phyloP scores from a whole-genome alignment of 2,797 vertebrate genomes.

The Aulostomus chinensis region DNA sequence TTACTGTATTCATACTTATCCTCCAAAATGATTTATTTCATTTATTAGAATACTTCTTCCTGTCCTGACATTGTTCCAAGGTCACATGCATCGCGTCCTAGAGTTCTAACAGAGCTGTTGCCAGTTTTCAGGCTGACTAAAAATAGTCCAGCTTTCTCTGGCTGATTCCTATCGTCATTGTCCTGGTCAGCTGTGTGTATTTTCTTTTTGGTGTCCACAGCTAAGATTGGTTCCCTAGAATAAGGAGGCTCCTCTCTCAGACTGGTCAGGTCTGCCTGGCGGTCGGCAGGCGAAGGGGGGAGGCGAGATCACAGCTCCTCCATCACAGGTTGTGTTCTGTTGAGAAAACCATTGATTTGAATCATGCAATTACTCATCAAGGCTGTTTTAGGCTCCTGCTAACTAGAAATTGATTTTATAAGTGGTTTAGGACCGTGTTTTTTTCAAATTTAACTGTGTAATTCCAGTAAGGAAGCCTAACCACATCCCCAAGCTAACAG shows the following conservation, averaged over 20 bases:
- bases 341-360: too few relatives aligned
- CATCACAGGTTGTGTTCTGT: constrained; percentile 65
- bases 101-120: constrained; percentile 8
- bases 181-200: constrained; percentile 26
- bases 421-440: too few relatives aligned
- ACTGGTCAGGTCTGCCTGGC: constrained; percentile 26
- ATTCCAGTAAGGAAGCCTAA: too few relatives aligned
- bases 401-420: too few relatives aligned
- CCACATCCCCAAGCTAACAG: too few relatives aligned
- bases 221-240: constrained; percentile 38
- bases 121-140: constrained; percentile 25
- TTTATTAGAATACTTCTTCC: too few relatives aligned
- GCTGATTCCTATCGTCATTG: constrained; percentile 1
- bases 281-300: constrained; percentile 8
- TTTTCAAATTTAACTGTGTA: too few relatives aligned
- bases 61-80: not conserved
- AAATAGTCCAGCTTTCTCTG: constrained; percentile 28
- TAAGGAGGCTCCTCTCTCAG: constrained; percentile 44
- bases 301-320: constrained; percentile 34
- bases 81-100: constrained; percentile 9
- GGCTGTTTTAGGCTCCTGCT: constrained; percentile 14
- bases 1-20: too few relatives aligned
- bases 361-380: too few relatives aligned
- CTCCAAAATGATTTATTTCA: too few relatives aligned
- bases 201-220: constrained; percentile 44